Percentiles rank a stretch among this genome's conserved stretches.
These are phyloP conservation scores for Caenorhabditis elegans DNA, from an alignment of 1,140 invertebrate species.

Conservation along the genomic window WBcel235 BX284604.4:11503501-11504000, in stretches of 20 bases:
- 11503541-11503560: too few species aligned
- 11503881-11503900: background rate
- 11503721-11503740: background rate
- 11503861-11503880: conserved; percentile 15
- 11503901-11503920: background rate
- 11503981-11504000: background rate
- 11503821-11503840: background rate
- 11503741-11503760: background rate
- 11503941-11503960: conserved; percentile 7
- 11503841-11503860: background rate
- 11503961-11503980: conserved; percentile 12
- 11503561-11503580: too few species aligned
- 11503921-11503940: too few species aligned
- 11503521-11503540: too few species aligned
- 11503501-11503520: too few species aligned
- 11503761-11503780: too few species aligned
- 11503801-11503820: background rate
- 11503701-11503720: background rate
- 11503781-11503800: background rate
- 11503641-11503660: too few species aligned
- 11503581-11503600: too few species aligned
- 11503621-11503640: too few species aligned
- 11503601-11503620: too few species aligned
- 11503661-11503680: too few species aligned
- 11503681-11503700: too few species aligned